These are phyloP conservation scores for Hyposmocoma kahamanoa DNA, from an alignment of 1,140 invertebrate genomes.

Conservation along the genomic window DNA sequence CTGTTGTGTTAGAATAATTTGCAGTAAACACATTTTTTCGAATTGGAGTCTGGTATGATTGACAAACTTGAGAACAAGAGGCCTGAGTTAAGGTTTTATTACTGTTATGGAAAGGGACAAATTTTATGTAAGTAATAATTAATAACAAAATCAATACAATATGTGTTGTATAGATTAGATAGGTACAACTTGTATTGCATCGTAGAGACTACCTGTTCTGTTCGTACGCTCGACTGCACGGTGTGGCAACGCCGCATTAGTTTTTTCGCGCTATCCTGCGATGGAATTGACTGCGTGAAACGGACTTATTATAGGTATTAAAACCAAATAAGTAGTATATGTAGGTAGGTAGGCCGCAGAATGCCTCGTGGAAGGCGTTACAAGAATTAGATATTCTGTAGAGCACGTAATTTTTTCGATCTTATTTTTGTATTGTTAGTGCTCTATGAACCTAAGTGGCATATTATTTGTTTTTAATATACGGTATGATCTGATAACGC, in stretches of 20 bases:
- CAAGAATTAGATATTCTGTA: conserved; percentile 16
- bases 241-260: conserved; percentile 66
- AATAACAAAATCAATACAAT: conserved; percentile 7
- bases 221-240: conserved; percentile 59
- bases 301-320: conserved; percentile 30
- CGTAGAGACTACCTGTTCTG: conserved; percentile 62
- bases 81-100: conserved; percentile 31
- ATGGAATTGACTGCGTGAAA: conserved; percentile 49
- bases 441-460: conserved; percentile 16
- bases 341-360: conserved; percentile 7
- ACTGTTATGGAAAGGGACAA: conserved; percentile 43
- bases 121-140: conserved; percentile 61
- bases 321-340: conserved; percentile 23
- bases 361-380: conserved; percentile 28
- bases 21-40: conserved; percentile 14
- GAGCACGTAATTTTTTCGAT: not conserved
- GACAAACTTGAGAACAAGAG: conserved; percentile 50
- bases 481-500: conserved; percentile 23
- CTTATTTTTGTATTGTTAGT: too few species aligned
- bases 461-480: conserved; percentile 36
- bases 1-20: too few species aligned
- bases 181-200: conserved; percentile 47
- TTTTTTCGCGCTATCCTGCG: conserved; percentile 61
- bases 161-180: conserved; percentile 21
- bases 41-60: conserved; percentile 44